phyloP scores from a whole-genome alignment of 2,797 vertebrate species.

The Spinus pinus region DNA sequence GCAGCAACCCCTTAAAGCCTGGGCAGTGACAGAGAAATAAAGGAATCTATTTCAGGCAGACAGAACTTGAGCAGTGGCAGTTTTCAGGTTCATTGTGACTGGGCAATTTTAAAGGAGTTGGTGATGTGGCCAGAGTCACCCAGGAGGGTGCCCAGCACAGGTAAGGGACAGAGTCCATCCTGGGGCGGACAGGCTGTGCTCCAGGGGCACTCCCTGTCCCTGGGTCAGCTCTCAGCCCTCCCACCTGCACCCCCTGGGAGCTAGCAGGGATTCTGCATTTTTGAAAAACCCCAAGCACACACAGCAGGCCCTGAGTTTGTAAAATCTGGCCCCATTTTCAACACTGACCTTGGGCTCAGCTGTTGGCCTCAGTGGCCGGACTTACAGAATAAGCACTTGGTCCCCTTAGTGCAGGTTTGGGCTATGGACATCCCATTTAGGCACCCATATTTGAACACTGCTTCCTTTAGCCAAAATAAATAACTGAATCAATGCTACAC shows the following conservation, averaged over 20 bases:
- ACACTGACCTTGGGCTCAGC: background rate
- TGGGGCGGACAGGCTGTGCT: fast-evolving
- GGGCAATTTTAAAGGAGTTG: background rate
- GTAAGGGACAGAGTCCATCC: background rate
- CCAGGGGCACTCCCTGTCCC: no score
- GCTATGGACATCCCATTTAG: background rate
- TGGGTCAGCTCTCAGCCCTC: background rate
- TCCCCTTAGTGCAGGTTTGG: background rate
- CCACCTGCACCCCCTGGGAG: background rate
- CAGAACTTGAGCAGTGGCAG: background rate
- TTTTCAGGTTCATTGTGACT: background rate
- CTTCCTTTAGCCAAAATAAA: slow-evolving; percentile 55
- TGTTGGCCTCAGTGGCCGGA: background rate
- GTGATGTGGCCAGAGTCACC: background rate
- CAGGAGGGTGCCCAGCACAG: fast-evolving
- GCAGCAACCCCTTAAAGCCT: background rate
- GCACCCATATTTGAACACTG: slow-evolving; percentile 23
- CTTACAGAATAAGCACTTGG: background rate
- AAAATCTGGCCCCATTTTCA: background rate
- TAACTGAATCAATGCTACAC: slow-evolving; percentile 51
- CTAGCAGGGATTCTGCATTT: background rate
- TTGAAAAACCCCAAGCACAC: background rate
- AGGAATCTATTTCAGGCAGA: background rate
- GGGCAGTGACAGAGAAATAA: background rate
- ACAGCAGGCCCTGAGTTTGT: background rate